phyloP scores from a whole-genome alignment of 2,797 vertebrate species.

The Furcifer pardalis region DNA sequence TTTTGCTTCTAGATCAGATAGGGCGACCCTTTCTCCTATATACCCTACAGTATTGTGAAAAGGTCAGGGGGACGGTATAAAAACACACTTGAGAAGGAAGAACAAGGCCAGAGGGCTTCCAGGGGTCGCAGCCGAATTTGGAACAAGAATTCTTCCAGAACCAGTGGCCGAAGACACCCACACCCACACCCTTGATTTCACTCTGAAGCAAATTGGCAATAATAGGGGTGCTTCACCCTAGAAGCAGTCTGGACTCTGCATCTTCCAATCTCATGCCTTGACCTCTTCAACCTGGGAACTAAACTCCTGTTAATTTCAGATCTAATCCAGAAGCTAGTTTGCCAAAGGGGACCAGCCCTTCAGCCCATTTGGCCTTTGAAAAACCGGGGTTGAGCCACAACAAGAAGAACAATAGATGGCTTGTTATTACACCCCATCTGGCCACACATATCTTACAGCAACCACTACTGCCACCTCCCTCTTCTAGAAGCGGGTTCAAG shows the following conservation, averaged over 20 bases:
- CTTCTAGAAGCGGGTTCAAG: no score
- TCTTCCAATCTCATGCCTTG: background rate
- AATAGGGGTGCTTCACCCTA: no score
- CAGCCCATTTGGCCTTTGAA: no score
- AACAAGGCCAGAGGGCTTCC: conserved; percentile 62
- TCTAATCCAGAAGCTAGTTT: no score
- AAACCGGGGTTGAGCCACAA: background rate
- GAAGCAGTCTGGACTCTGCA: no score
- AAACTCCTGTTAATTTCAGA: background rate
- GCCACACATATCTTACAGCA: background rate
- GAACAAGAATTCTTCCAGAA: conserved; percentile 69
- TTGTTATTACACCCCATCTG: background rate
- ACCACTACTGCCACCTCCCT: background rate
- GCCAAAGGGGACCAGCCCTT: no score
- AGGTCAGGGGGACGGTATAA: conserved; percentile 76
- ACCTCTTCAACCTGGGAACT: background rate
- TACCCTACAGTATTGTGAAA: conserved; percentile 72
- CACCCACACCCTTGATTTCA: conserved; percentile 23
- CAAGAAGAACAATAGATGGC: background rate
- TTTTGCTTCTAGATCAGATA: conserved; percentile 74
- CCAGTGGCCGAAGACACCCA: conserved; percentile 44
- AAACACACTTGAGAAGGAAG: conserved; percentile 74
- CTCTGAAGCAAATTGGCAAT: background rate
- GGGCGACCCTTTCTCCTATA: conserved; percentile 72
- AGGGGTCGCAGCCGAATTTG: conserved; percentile 72